These are phyloP conservation scores for Sula dactylatra DNA, from an alignment of 2,113 vertebrate species.

Conservation along the genomic window DNA sequence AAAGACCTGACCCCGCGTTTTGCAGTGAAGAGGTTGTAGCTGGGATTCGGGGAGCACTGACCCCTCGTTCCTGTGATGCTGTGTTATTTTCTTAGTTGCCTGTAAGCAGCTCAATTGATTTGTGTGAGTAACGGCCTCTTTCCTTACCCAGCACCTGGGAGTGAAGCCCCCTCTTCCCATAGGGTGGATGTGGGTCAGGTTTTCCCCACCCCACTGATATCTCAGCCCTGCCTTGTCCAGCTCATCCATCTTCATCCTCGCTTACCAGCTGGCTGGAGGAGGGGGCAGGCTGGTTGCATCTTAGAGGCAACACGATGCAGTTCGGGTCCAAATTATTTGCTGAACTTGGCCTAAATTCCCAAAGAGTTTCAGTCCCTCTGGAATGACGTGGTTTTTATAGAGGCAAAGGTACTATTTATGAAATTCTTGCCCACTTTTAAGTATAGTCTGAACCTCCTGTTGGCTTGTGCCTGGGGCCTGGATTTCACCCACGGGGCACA, in stretches of 20 bases:
- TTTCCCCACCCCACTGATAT: no score
- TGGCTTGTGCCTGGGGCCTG: background rate
- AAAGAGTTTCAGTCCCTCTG: background rate
- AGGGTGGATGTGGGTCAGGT: no score
- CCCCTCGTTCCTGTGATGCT: background rate
- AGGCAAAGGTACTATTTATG: background rate
- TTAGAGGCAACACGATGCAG: no score
- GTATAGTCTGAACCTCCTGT: background rate
- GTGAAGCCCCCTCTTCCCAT: background rate
- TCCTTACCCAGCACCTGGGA: no score
- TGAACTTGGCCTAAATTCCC: background rate
- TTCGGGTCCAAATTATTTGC: no score
- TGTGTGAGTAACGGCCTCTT: no score
- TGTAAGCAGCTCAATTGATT: background rate
- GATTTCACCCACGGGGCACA: accelerated
- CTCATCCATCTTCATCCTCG: accelerated
- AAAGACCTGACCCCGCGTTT: background rate
- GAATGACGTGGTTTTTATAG: background rate
- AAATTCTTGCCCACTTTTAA: background rate
- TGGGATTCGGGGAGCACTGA: background rate
- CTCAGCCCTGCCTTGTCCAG: background rate
- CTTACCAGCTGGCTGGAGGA: background rate
- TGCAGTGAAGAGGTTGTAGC: background rate
- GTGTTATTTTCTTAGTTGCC: background rate
- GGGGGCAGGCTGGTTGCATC: background rate